Evolutionary conservation across 2,888 invertebrate species (phyloP).

Genomic region (Habroteleia sp.): DNA sequence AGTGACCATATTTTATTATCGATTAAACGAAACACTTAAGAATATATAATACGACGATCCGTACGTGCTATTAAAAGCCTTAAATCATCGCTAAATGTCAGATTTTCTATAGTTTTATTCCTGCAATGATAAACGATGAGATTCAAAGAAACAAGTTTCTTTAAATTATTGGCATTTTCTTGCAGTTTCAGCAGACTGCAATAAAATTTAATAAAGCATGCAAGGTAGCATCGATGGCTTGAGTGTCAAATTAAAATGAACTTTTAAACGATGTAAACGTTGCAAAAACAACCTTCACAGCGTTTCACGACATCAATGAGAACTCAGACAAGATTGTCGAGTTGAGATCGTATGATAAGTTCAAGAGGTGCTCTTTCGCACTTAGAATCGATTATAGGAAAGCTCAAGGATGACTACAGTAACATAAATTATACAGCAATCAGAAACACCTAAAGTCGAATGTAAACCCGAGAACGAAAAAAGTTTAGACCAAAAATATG

Average conservation of each 20-base stretch:
- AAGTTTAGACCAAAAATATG: constrained; percentile 41
- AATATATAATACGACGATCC: too few relatives aligned
- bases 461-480: constrained; percentile 29
- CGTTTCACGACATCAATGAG: constrained; percentile 21
- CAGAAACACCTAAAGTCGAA: constrained; percentile 29
- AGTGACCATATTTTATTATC: too few relatives aligned
- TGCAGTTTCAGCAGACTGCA: constrained; percentile 10
- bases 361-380: constrained; percentile 43
- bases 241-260: constrained; percentile 32
- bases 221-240: constrained; percentile 8
- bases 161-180: constrained; percentile 5
- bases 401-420: constrained; percentile 4
- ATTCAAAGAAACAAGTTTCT: not conserved
- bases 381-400: constrained; percentile 50
- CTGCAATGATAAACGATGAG: too few relatives aligned
- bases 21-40: too few relatives aligned
- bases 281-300: constrained; percentile 28
- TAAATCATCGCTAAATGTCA: too few relatives aligned
- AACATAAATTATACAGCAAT: constrained; percentile 50
- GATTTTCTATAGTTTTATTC: too few relatives aligned
- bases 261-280: constrained; percentile 27
- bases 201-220: constrained; percentile 25
- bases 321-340: constrained; percentile 30
- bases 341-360: constrained; percentile 47
- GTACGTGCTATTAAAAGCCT: too few relatives aligned